Evolutionary conservation across 2,888 invertebrate genomes (phyloP), one percentile per base, ranked within the genome.

Genomic region (Drosophila neonasuta): DNA sequence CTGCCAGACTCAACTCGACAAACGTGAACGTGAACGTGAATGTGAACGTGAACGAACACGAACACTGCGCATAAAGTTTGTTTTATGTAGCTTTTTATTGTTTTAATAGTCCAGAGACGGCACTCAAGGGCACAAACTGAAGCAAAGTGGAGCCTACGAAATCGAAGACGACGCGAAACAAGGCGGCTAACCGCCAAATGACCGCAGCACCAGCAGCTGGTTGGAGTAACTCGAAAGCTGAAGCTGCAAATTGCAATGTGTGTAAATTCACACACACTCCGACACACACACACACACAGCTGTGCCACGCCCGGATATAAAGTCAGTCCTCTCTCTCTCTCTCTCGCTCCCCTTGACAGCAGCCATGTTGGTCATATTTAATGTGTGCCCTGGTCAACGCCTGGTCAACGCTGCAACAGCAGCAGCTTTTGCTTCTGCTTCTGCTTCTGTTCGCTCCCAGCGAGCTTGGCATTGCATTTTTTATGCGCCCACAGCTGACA

Each of bases 401-500:
- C 76, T 67, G 79, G 64, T 69, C 75, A 72, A 20, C 20, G 66
- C 59, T 72, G 74, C 59, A 54, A 46, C 67, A 50, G 41, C 17
- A 11, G 30, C 42, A 39, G 50, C 36, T 30, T 32, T 39, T n/a
- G 39, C 42, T 41, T 7, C n/a, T 9, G 39, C 42, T 41, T 7
- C n/a, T 9, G 32, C 32, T 10, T 32, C 32, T 32, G 10, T 24
- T 24, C 1, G 32, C 13, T 20, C 15, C 30, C 50, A 46, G 58
- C 55, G 61, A 55, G 42, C 39, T 48, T 39, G 20, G 46, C 41
- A 56, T 61, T 77, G 86, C 87, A 82, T 85, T 81, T 81, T 81
- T 81, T 87, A 81, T 87, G 86, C 87, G 71, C 68, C 82, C 82
- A 74, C 86, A 86, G 80, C 86, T 77, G 78, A 77, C 83, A 77